These are phyloP conservation scores for Artibeus lituratus DNA, from an alignment of 2,797 vertebrate species.

Conservation along the genomic window DNA sequence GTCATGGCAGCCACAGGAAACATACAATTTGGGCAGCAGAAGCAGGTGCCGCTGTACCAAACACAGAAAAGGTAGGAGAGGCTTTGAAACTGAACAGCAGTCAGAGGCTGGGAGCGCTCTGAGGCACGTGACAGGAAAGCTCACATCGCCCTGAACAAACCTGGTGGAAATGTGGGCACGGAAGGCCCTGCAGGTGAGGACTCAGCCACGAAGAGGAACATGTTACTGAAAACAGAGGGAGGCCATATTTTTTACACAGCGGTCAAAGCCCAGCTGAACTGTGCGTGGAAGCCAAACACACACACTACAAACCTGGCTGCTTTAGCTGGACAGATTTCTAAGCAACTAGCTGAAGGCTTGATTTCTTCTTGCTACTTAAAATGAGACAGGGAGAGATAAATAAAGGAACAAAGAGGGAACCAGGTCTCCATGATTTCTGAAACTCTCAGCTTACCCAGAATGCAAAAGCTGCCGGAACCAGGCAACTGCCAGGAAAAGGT, in stretches of 20 bases:
- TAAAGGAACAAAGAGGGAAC: not conserved
- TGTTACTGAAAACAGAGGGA: not conserved
- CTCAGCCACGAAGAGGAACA: not conserved
- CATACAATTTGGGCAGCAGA: not conserved
- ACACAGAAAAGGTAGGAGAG: accelerated
- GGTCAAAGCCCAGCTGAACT: not conserved
- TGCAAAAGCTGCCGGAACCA: not conserved
- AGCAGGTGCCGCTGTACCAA: not conserved
- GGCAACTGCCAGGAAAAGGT: not conserved
- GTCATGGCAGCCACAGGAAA: not conserved
- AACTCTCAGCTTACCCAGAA: not conserved
- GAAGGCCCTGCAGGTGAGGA: not conserved
- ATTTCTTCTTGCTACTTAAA: not conserved
- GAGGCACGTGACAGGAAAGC: not conserved
- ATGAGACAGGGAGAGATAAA: not conserved
- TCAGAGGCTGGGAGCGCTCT: not conserved
- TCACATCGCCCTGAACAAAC: not conserved
- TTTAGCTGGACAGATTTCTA: not conserved
- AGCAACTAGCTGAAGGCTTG: not conserved
- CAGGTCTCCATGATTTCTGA: not conserved
- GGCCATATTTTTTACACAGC: too few species aligned
- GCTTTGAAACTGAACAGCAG: not conserved
- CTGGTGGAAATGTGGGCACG: not conserved
- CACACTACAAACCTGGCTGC: too few species aligned
- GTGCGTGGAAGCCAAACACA: not conserved